phyloP scores from a whole-genome alignment of 2,797 vertebrate genomes.

The Halcyon leucocephala region DNA sequence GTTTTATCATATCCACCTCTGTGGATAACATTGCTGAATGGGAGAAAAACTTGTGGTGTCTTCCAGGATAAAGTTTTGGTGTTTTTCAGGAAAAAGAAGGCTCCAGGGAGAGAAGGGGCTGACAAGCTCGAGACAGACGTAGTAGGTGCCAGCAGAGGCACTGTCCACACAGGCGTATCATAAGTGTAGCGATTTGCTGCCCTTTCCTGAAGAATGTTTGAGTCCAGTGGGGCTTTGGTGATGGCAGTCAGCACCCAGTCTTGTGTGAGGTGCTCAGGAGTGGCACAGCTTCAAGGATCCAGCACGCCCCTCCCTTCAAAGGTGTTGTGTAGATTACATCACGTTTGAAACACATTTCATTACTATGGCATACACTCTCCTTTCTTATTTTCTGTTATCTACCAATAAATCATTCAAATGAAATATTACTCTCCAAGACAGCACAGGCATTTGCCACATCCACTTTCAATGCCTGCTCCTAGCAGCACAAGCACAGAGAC shows the following conservation, averaged over 20 bases:
- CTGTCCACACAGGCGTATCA: accelerated
- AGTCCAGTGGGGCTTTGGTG: neutral
- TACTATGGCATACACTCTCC: neutral
- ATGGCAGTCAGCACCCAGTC: accelerated
- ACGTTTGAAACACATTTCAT: neutral
- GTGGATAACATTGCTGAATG: neutral
- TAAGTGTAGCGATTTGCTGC: neutral
- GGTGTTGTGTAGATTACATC: neutral
- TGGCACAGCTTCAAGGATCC: neutral
- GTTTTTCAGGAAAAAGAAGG: neutral
- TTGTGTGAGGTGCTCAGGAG: accelerated
- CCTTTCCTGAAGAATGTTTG: neutral
- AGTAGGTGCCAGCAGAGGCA: neutral
- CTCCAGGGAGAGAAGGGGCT: neutral
- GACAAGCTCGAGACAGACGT: neutral
- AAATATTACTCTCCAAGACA: neutral
- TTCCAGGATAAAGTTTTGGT: neutral
- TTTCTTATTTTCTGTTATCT: neutral
- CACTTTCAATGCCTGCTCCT: neutral
- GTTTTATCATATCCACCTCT: neutral
- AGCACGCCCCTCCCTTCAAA: neutral
- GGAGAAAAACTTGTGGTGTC: neutral
- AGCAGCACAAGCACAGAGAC: neutral
- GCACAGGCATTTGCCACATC: neutral
- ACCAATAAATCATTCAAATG: neutral